Percentiles rank a stretch among this genome's conserved stretches.
phyloP scores from a whole-genome alignment of 2,888 invertebrate species.

The Shargacucullia verbasci region DNA sequence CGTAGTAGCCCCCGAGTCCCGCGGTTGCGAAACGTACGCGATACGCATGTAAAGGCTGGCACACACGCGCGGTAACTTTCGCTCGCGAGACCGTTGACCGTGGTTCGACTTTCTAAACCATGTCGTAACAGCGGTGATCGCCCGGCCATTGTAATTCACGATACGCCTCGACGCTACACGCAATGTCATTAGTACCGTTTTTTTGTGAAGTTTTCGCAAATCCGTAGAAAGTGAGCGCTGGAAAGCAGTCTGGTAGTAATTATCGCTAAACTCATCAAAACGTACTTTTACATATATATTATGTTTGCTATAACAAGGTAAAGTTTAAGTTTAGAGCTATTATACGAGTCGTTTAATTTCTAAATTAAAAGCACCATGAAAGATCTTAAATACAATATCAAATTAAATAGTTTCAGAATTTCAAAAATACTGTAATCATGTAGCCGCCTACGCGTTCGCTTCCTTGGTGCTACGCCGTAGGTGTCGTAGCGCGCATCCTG shows the following conservation, averaged over 20 bases:
- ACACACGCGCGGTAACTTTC: conserved; percentile 81
- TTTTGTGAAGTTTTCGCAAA: conserved; percentile 77
- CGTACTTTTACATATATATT: too few relatives aligned
- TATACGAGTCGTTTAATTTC: too few relatives aligned
- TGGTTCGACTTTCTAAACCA: conserved; percentile 87
- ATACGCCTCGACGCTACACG: conserved; percentile 80
- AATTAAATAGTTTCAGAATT: too few relatives aligned
- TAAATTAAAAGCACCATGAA: too few relatives aligned
- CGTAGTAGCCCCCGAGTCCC: conserved; percentile 40
- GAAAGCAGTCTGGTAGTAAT: conserved; percentile 8
- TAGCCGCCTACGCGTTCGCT: background rate
- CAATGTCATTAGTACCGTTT: conserved; percentile 80
- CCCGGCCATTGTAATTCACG: conserved; percentile 84
- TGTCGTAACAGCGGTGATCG: conserved; percentile 86
- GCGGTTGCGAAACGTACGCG: conserved; percentile 68
- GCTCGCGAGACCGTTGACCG: conserved; percentile 86
- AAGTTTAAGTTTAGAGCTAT: too few relatives aligned
- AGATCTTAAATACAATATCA: too few relatives aligned
- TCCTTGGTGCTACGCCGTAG: conserved; percentile 51
- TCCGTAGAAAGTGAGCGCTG: conserved; percentile 77
- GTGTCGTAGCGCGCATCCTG: conserved; percentile 35
- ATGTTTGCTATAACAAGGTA: too few relatives aligned
- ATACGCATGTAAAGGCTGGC: conserved; percentile 72
- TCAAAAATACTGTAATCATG: too few relatives aligned
- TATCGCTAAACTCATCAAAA: too few relatives aligned